phyloP scores from a whole-genome alignment of 35 echinoderm and acorn worm species.

The Eucidaris tribuloides region DNA sequence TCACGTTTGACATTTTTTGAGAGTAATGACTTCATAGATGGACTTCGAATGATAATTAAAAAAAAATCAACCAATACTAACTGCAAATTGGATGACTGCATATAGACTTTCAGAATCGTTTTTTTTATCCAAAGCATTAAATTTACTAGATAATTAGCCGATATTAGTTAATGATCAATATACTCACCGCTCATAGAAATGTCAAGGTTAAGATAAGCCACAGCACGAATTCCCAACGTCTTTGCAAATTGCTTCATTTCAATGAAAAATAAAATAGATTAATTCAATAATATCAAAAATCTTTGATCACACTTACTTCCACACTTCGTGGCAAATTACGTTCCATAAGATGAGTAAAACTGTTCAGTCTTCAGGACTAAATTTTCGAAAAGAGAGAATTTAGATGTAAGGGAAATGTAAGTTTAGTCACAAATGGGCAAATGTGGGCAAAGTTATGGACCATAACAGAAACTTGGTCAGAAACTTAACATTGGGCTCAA shows the following conservation, averaged over 20 bases:
- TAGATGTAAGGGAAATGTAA: no score
- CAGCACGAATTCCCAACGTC: conserved; percentile 57
- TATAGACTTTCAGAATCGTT: neutral
- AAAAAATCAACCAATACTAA: neutral
- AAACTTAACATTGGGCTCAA: no score
- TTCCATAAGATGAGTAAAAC: no score
- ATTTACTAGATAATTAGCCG: neutral
- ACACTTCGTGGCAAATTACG: no score
- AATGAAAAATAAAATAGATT: no score
- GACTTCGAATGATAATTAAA: neutral
- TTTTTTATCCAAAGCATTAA: neutral
- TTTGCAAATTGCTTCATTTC: conserved; percentile 70
- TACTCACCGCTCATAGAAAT: conserved; percentile 70
- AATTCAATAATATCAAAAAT: no score
- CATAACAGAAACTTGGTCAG: no score
- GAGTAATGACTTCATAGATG: neutral
- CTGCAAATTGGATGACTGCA: neutral
- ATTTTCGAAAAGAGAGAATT: no score
- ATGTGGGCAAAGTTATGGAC: no score
- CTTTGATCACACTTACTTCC: no score
- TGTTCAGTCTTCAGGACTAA: no score
- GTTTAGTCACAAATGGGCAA: no score
- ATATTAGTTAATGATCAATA: neutral
- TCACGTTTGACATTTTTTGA: neutral
- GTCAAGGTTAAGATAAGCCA: conserved; percentile 83